These are phyloP conservation scores for Mormyrus hasselquistii DNA, from an alignment of 2,797 vertebrate species.

Conservation along the genomic window DNA sequence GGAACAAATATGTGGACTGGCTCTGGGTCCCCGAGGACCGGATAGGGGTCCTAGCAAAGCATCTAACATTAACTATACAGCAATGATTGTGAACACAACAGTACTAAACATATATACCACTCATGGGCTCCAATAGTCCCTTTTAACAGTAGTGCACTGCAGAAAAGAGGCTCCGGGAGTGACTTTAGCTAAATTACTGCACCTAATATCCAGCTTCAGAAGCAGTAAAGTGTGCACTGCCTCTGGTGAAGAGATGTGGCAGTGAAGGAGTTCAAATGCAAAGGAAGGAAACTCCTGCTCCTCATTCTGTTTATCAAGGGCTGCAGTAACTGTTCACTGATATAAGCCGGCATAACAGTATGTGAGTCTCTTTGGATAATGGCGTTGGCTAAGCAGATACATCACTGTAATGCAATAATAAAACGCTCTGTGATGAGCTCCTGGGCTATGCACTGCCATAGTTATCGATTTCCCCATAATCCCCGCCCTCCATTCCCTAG, in stretches of 20 bases:
- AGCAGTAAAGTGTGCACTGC: not conserved
- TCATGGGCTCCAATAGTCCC: not conserved
- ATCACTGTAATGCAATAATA: not conserved
- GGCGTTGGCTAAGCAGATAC: not conserved
- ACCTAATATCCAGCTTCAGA: not conserved
- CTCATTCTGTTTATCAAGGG: not conserved
- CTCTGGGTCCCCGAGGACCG: not conserved
- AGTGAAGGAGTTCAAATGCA: not conserved
- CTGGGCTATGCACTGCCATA: not conserved
- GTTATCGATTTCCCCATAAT: not conserved
- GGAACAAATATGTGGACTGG: not conserved
- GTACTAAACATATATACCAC: not conserved
- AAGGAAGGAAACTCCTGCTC: not conserved
- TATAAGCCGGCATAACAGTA: not conserved
- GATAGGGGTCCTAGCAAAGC: not conserved
- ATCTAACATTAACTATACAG: not conserved
- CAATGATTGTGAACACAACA: not conserved
- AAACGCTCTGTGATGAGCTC: not conserved
- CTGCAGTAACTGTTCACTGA: not conserved
- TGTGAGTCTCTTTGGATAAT: conserved; percentile 5
- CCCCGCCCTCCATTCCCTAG: not conserved
- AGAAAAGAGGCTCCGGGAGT: not conserved
- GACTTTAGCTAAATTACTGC: not conserved
- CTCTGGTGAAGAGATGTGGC: not conserved
- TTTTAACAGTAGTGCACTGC: not conserved